Conservation (phyloP, 2,797 vertebrate species). For the Uromys caudimaculatus region DNA sequence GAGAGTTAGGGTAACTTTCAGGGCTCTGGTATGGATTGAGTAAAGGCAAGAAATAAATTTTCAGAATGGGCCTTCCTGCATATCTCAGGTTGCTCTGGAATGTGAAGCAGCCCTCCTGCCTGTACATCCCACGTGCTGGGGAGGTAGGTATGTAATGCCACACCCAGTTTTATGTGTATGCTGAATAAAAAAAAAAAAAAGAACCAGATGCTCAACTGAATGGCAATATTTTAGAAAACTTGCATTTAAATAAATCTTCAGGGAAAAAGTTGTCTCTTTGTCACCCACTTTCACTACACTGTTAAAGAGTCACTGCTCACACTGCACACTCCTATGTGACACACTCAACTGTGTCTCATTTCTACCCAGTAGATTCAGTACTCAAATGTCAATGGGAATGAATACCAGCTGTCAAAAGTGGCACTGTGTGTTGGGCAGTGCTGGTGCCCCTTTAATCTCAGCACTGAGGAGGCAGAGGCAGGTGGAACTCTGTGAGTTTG, state of each 20-base stretch:
- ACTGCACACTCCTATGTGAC: background rate
- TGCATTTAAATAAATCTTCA: constrained; percentile 34
- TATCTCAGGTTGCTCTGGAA: background rate
- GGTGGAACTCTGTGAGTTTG: background rate
- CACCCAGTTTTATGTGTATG: background rate
- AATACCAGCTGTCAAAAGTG: background rate
- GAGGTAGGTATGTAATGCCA: background rate
- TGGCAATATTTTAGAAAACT: background rate
- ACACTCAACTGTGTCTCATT: background rate
- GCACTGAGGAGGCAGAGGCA: background rate
- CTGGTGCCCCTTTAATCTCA: background rate
- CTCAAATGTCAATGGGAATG: constrained; percentile 15
- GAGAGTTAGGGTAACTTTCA: background rate
- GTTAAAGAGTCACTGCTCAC: background rate
- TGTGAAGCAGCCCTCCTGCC: background rate
- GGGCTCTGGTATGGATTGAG: background rate
- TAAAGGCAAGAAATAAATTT: background rate
- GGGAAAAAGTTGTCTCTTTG: background rate
- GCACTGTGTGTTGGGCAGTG: background rate
- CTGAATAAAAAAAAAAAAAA: background rate
- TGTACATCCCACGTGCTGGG: background rate
- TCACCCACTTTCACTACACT: background rate
- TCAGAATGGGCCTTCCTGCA: background rate
- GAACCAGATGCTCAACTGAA: background rate
- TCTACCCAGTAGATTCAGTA: constrained; percentile 27